Evolutionary conservation across 1,140 invertebrate genomes (phyloP), one percentile per base, ranked within the genome.

Genomic region (Lepidotrigona ventralis): DNA sequence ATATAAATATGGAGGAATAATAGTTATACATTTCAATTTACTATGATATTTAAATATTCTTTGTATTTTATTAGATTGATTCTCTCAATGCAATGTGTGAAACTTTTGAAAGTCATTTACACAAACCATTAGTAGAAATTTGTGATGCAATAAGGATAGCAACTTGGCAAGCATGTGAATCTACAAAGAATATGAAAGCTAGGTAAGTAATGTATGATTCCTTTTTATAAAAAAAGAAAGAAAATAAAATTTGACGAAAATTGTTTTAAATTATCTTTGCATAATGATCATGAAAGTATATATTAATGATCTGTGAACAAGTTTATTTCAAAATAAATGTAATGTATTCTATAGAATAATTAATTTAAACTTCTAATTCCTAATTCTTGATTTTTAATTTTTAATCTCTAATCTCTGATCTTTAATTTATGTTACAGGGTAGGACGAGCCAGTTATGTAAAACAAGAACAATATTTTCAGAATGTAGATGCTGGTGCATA

Each of bases 401-500:
- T 39, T 46, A 46, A 46, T 46, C 9, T 8, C 9, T 46, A 46
- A 6, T 46, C 6, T 46, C 39, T 8, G 9, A 46, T 46, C 8
- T 56, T 33, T 56, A 39, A 73, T 23, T 74, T 84, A 82, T n/a
- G 46, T 93, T 94, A 23, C 83, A 96, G 96, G 86, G 95, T 95
- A 56, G 96, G 96, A 1, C 91, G 96, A 60, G 96, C 96, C 1
- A 95, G 95, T 86, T 96, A 96, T 86, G 95, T 96, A 12, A 94
- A 95, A 53, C 92, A 94, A 85, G 88, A 84, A 4, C 91, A 92
- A 54, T 94, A 95, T 90, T 89, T 95, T 4, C 91, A 88, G 51
- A 93, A 94, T 86, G 95, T 94, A 85, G 97, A 97, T 92, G 96
- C 97, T 68, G 97, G 97, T 79, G 96, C 97, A 17, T 95, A 95